These are phyloP conservation scores for Brachypteracias leptosomus DNA, from an alignment of 2,113 vertebrate genomes.

Conservation along the genomic window DNA sequence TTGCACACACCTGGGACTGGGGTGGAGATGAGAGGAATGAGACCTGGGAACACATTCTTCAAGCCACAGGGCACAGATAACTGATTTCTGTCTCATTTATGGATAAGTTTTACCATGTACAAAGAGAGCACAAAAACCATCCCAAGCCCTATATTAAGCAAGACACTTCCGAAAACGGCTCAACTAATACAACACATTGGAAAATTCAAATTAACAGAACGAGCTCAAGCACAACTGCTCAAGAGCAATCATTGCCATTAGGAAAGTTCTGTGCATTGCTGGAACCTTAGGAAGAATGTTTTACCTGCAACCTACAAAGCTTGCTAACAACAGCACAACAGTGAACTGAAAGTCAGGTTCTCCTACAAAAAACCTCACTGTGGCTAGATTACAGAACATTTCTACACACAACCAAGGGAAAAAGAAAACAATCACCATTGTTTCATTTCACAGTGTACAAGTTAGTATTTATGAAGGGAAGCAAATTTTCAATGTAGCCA, in stretches of 20 bases:
- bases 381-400: neutral
- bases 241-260: neutral
- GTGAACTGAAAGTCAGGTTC: neutral
- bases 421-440: neutral
- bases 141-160: neutral
- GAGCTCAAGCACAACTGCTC: neutral
- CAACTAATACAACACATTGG: neutral
- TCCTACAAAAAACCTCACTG: neutral
- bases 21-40: neutral
- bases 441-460: conserved; percentile 10
- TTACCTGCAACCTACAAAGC: neutral
- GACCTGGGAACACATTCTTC: neutral
- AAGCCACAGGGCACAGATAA: neutral
- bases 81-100: neutral
- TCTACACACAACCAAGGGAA: neutral
- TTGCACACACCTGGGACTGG: neutral
- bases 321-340: neutral
- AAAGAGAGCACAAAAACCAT: neutral
- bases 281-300: neutral
- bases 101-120: neutral
- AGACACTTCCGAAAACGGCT: neutral
- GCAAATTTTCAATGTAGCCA: neutral
- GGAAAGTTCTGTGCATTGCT: neutral
- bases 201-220: neutral
- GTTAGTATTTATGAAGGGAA: neutral